These are phyloP conservation scores for Gobio gobio DNA, from an alignment of 2,113 vertebrate species.

Conservation along the genomic window DNA sequence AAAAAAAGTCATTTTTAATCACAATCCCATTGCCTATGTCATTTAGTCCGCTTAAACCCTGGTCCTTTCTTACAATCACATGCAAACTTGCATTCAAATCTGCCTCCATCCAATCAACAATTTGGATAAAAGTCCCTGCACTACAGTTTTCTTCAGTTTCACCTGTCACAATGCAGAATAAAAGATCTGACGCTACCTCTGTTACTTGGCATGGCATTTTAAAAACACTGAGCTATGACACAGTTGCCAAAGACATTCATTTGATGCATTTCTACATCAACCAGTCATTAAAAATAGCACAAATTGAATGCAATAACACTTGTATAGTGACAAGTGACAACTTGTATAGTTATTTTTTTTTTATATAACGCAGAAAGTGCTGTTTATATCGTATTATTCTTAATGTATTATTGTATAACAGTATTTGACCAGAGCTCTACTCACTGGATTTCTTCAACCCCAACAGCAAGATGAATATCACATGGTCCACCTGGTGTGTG, in stretches of 20 bases:
- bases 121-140: no score
- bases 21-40: no score
- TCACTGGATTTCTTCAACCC: slow-evolving; percentile 13
- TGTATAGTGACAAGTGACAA: not conserved
- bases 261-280: not conserved
- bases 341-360: no score
- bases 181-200: not conserved
- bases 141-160: not conserved
- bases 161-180: not conserved
- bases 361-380: not conserved
- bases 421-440: not conserved
- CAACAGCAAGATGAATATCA: slow-evolving; percentile 79
- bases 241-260: not conserved
- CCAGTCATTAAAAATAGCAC: not conserved
- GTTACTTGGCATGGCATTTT: not conserved
- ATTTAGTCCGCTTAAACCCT: no score
- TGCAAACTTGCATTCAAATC: no score
- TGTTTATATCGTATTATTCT: not conserved
- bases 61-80: no score
- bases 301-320: not conserved
- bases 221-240: not conserved
- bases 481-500: slow-evolving; percentile 80
- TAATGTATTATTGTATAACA: not conserved
- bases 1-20: no score
- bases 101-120: no score